A percentile compares a stretch with the other conserved stretches of the same genome.
Evolutionary conservation across 2,888 invertebrate genomes (phyloP).

Genomic region (Galeruca laticollis): DNA sequence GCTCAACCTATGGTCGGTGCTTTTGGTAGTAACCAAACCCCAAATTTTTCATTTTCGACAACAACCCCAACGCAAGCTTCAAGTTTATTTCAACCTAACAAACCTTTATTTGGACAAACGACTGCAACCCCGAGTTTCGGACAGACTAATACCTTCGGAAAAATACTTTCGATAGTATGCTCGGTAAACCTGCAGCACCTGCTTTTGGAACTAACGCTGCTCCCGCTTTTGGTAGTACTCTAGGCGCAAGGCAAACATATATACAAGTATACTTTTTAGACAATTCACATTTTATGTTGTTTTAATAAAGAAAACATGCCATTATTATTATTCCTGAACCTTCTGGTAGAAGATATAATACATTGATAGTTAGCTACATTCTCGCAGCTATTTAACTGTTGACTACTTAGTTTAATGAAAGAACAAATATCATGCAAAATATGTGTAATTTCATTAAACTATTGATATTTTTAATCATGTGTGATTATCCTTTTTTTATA

Average conservation of each 20-base stretch:
- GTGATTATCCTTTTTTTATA: too few species aligned
- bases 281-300: too few species aligned
- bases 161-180: slow-evolving; percentile 53
- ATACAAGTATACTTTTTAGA: too few species aligned
- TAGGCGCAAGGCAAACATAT: slow-evolving; percentile 48
- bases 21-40: slow-evolving; percentile 58
- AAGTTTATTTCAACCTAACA: slow-evolving; percentile 54
- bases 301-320: too few species aligned
- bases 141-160: slow-evolving; percentile 48
- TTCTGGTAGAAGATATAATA: too few species aligned
- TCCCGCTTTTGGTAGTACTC: slow-evolving; percentile 48
- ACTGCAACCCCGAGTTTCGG: slow-evolving; percentile 49
- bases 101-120: slow-evolving; percentile 58
- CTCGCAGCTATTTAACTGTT: too few species aligned
- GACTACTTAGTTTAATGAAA: too few species aligned
- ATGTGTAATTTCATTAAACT: too few species aligned
- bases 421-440: too few species aligned
- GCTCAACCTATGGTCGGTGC: slow-evolving; percentile 66
- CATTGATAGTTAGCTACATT: too few species aligned
- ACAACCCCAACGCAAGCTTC: slow-evolving; percentile 54
- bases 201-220: slow-evolving; percentile 55
- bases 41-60: slow-evolving; percentile 60
- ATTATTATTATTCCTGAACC: too few species aligned
- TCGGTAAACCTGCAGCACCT: slow-evolving; percentile 61
- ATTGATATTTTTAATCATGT: too few species aligned